Percentiles rank a stretch among this genome's conserved stretches.
Evolutionary conservation across 2,113 vertebrate species (phyloP).

Genomic region (Nannobrachium achirus): DNA sequence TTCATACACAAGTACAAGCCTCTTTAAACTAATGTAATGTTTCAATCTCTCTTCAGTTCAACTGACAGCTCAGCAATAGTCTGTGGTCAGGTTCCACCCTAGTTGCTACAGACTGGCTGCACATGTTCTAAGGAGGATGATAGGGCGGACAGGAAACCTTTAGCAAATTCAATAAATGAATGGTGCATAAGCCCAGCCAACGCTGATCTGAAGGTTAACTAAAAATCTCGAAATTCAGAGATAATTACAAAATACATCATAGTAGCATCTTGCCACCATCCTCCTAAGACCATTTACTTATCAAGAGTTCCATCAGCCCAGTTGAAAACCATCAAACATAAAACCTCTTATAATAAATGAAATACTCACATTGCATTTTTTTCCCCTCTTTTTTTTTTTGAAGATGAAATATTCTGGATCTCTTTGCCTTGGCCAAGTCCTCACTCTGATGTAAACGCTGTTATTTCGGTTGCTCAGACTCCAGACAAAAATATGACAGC

Average conservation of each 20-base stretch:
- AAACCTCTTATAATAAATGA: not conserved
- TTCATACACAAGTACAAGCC: not conserved
- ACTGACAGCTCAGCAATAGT: not conserved
- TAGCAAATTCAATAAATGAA: no score
- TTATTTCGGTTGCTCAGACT: not conserved
- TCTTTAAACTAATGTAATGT: not conserved
- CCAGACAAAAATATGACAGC: constrained; percentile 2
- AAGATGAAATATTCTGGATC: not conserved
- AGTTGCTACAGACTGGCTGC: constrained; percentile 4
- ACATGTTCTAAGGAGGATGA: not conserved
- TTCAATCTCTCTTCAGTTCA: not conserved
- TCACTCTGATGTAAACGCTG: not conserved
- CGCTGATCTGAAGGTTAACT: no score
- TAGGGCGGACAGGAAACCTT: no score
- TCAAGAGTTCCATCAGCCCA: not conserved
- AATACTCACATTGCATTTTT: constrained; percentile 69
- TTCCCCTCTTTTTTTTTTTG: no score
- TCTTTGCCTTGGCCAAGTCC: not conserved
- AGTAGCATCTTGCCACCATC: not conserved
- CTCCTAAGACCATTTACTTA: no score
- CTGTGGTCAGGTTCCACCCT: constrained; percentile 46
- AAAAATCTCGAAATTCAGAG: not conserved
- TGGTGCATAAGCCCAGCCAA: no score
- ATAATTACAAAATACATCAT: no score
- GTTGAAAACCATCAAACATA: not conserved